Base-by-base conservation (phyloP, 2,888 invertebrate genomes). In the Caenorhabditis sp. region DNA sequence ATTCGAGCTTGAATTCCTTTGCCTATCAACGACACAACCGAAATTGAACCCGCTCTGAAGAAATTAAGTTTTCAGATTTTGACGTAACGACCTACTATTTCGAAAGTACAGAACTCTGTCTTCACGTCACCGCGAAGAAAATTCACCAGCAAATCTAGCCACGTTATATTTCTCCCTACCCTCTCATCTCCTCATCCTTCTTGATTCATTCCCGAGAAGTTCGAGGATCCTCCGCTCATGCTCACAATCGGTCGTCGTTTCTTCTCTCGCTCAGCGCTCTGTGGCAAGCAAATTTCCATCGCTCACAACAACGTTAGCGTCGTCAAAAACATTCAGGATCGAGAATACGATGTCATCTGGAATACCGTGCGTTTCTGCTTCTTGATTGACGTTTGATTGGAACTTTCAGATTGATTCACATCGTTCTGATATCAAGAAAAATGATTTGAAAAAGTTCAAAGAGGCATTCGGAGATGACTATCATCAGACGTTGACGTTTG, bases 401-500 rank as follows among this genome's bases (percentile, higher is more conserved):
- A 22, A 19, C 4, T 49, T 58, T 24, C 24, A 73, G 73, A 3
- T 51, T 51, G 51, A 58, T 35, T 73, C 51, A 8, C 24, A 14
- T 26, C 61, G 58, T 24, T 26, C 63, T 24, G 64, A 74, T 19
- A n/a, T 56, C 24, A 74, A 74, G n/a, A 24, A 28, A n/a, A 19
- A 41, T 14, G 74, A 74, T 74, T 12, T 74, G 54, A 64, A 74
- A 38, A 63, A 56, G 56, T 38, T 61, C 24, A 38, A 64, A 56
- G 64, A 64, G 26, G 66, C 56, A 22, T 75, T 51, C 26, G 75
- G 75, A 41, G 35, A 54, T 16, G 75, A 64, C 56, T 54, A 24
- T 47, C 64, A 58, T 41, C 75, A 75, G 44, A 14, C 75, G 19
- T 35, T 44, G n/a, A 75, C 75, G 0, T 66, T 75, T 47, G n/a